Evolutionary conservation across 2,888 invertebrate species (phyloP).

Genomic region (Gryllus longicercus): DNA sequence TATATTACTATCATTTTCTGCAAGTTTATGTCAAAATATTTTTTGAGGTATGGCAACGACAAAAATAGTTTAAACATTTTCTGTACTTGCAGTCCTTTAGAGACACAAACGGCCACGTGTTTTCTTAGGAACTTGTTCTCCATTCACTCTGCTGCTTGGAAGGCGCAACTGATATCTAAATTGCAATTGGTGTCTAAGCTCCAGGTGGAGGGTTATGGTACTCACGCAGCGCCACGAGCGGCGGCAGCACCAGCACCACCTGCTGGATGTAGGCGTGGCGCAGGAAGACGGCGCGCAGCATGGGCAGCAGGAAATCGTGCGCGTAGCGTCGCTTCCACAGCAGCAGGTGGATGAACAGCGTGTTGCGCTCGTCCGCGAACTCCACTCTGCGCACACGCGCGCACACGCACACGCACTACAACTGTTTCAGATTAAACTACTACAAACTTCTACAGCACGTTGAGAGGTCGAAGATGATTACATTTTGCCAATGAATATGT

Average conservation of each 20-base stretch:
- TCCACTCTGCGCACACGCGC: constrained; percentile 44
- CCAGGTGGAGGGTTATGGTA: constrained; percentile 36
- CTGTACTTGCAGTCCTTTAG: no score
- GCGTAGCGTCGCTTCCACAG: constrained; percentile 54
- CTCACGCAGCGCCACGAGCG: constrained; percentile 47
- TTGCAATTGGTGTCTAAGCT: neutral
- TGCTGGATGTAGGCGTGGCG: constrained; percentile 51
- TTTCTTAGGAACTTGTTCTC: neutral
- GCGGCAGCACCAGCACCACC: constrained; percentile 54
- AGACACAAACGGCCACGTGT: no score
- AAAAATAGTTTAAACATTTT: no score
- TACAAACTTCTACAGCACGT: no score
- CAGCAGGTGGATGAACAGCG: constrained; percentile 59
- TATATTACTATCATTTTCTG: no score
- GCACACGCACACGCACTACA: no score
- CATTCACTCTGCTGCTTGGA: no score
- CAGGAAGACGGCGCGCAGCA: constrained; percentile 53
- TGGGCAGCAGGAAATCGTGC: constrained; percentile 44
- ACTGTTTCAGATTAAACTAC: no score
- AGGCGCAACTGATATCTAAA: neutral
- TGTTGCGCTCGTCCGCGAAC: constrained; percentile 53
- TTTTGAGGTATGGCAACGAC: no score
- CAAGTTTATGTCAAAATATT: no score
- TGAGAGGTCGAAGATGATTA: no score
- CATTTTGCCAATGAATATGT: no score